phyloP scores from a whole-genome alignment of 2,113 vertebrate genomes.

The Erythrocercus mccallii region DNA sequence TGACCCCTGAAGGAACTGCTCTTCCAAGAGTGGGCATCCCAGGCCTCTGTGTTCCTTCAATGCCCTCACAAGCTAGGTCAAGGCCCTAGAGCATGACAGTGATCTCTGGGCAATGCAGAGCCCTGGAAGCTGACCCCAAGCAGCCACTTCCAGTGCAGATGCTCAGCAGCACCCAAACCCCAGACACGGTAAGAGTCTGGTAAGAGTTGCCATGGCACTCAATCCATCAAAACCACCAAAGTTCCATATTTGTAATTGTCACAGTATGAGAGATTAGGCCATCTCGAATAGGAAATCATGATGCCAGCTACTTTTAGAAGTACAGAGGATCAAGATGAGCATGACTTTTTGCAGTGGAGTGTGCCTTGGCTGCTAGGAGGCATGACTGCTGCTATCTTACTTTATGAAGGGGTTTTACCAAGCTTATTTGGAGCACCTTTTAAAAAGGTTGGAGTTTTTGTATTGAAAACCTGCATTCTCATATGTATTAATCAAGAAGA shows the following conservation, averaged over 20 bases:
- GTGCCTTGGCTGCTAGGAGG: neutral
- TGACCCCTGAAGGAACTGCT: neutral
- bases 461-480: neutral
- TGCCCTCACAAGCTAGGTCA: neutral
- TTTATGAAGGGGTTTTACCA: neutral
- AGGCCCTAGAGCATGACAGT: neutral
- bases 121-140: neutral
- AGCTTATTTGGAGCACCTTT: neutral
- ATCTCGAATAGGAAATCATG: neutral
- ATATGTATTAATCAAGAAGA: neutral
- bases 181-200: fast-evolving
- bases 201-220: neutral
- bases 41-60: neutral
- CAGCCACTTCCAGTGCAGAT: neutral
- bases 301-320: neutral
- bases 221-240: neutral
- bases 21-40: neutral
- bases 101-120: neutral
- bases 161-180: neutral
- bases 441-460: neutral
- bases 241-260: neutral
- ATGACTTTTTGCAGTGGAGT: neutral
- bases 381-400: neutral
- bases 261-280: neutral
- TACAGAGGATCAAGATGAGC: neutral